These are phyloP conservation scores for Microtus montanus DNA, from an alignment of 2,113 vertebrate genomes.

Conservation along the genomic window DNA sequence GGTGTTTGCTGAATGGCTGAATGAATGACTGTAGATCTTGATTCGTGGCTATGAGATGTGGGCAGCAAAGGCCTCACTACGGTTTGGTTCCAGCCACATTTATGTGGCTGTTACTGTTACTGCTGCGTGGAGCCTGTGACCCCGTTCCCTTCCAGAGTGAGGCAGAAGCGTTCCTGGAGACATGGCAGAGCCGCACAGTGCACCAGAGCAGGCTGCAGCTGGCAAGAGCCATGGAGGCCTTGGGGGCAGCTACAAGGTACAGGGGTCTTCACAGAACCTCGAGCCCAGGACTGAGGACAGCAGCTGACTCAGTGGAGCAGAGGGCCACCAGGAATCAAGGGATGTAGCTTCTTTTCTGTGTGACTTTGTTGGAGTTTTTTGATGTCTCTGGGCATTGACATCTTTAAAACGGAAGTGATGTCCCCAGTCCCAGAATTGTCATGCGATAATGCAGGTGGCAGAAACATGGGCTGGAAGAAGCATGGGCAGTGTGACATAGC, in stretches of 20 bases:
- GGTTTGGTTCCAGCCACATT: not conserved
- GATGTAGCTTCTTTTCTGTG: not conserved
- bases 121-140: not conserved
- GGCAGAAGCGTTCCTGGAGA: constrained; percentile 61
- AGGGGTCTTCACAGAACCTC: accelerated
- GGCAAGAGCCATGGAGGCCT: constrained; percentile 89
- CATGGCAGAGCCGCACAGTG: constrained; percentile 90
- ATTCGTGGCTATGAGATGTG: accelerated
- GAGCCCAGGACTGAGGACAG: not conserved
- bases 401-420: not conserved
- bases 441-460: not conserved
- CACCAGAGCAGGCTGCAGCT: constrained; percentile 89
- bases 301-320: accelerated
- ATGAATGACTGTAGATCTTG: not conserved
- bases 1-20: constrained; percentile 27
- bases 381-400: not conserved
- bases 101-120: not conserved
- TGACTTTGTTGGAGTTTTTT: accelerated
- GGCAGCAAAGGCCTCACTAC: not conserved
- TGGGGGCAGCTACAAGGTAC: constrained; percentile 91
- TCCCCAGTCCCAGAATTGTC: not conserved
- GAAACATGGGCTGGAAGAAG: not conserved
- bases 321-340: not conserved
- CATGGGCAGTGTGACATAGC: not conserved
- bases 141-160: not conserved